Base-by-base conservation (phyloP, 2,113 vertebrate genomes). In the Prunella himalayana region DNA sequence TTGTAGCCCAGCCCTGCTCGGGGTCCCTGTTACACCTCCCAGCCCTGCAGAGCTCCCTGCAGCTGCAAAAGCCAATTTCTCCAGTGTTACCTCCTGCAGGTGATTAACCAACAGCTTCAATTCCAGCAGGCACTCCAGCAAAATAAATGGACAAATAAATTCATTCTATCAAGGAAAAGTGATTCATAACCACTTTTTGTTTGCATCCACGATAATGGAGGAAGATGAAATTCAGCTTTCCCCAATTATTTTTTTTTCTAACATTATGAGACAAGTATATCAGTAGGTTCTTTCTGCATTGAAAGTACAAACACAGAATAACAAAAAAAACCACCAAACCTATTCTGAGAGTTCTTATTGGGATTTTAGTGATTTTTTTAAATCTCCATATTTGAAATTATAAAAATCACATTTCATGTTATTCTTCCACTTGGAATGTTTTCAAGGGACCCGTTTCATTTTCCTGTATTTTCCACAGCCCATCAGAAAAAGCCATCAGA, bases 141-240 rank as follows among this genome's bases (percentile, higher is more conserved):
- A 91, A 91, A 96, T 54, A 95, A 95, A 94, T 56, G 70, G 86
- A 84, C 91, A 92, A 94, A 97, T 92, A 97, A 97, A 97, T 96
- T 90, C 91, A 69, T 93, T 76, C 86, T 49, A 94, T 97, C 91
- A 90, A 84, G 90, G 94, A 82, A 75, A 97, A 97, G 79, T 94
- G 81, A 97, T 95, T 94, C 91, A 92, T 95, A 97, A 97, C 97
- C 90, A 56, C 85, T 94, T 93, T 94, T 89, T 86, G 91, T 95
- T 97, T 95, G 70, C 85, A 96, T 42, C 95, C 85, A 51, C 37
- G 76, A 70, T 70, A 88, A 77, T 16, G 81, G 72, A 82, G 94
- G 81, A 90, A 94, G 91, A 97, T 92, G 75, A 98, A 98, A 94
- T 94, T 88, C 84, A 76, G 47, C 94, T 84, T 94, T 81, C 51